Base-by-base conservation (phyloP, 2,113 vertebrate genomes). In the Chionis minor region DNA sequence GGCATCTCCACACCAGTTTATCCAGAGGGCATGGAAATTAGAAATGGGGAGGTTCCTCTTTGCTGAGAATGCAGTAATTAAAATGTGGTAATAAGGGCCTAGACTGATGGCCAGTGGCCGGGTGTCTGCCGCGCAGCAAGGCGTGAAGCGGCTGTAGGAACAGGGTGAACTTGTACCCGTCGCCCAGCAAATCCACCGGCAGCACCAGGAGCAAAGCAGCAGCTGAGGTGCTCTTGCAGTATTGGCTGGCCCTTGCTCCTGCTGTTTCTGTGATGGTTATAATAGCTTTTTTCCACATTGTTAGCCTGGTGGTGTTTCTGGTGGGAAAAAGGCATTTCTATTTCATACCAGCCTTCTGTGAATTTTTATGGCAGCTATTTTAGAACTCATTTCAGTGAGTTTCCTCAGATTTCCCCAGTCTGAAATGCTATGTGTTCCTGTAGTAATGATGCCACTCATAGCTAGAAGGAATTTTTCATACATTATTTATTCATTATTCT, bases 401-500 rank as follows among this genome's bases (percentile, higher is more conserved):
- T 92, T 81, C 79, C 79, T 96, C 61, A 75, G 84, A 92, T 63
- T 90, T 93, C 81, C 63, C 0, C 1, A 62, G 58, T 77, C 87
- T 92, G 91, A 85, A 92, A 77, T 87, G 55, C 40, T 91, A 8
- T 21, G 80, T 67, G 61, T 69, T 92, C 81, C 78, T 92, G n/a
- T 79, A 93, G 62, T 87, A 83, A 95, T 42, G 72, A 92, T 78
- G 84, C 61, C 72, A 65, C 49, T 94, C 79, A 69, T 52, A 80
- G 45, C 95, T 90, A 70, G 75, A 59, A 95, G 87, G 81, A 81
- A 81, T 92, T 91, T 91, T 93, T 86, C 79, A 63, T 95, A 79
- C 23, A 89, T 96, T 94, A 95, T 88, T 96, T 96, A 96, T 90
- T 94, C 81, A 85, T 94, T 92, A 90, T 81, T 88, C 91, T 92